Percentiles rank a stretch among this genome's conserved stretches.
phyloP scores from a whole-genome alignment of 2,113 vertebrate species.

The Rattus rattus region DNA sequence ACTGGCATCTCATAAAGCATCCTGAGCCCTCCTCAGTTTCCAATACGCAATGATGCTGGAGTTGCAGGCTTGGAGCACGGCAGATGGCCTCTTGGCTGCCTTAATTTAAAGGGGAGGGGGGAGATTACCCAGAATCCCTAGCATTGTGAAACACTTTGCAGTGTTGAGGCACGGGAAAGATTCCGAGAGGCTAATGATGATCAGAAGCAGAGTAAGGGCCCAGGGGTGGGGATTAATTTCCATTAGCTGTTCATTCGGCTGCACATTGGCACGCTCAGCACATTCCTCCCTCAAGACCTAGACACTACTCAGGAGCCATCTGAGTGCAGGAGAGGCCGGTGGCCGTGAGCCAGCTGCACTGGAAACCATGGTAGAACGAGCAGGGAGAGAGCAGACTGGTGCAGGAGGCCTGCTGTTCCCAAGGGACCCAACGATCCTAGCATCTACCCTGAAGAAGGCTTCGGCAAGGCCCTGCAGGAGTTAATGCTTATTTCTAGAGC shows the following conservation, averaged over 20 bases:
- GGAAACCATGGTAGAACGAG: background rate
- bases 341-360: constrained; percentile 6
- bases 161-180: background rate
- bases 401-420: background rate
- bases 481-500: constrained; percentile 6
- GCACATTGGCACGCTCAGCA: background rate
- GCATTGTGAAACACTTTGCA: constrained; percentile 1
- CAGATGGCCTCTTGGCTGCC: background rate
- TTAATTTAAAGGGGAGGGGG: background rate
- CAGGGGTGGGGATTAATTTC: constrained; percentile 48
- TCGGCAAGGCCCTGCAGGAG: background rate
- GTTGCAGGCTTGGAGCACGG: background rate
- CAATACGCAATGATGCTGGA: background rate
- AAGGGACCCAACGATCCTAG: background rate
- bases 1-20: background rate
- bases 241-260: constrained; percentile 41
- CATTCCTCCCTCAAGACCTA: background rate
- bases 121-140: background rate
- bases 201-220: constrained; percentile 37
- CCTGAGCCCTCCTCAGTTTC: background rate
- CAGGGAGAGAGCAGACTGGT: background rate
- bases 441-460: background rate
- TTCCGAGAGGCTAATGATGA: constrained; percentile 24
- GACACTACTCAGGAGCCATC: background rate
- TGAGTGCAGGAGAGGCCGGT: background rate